Base-by-base conservation (phyloP, 2,797 vertebrate genomes). In the Varecia variegata region DNA sequence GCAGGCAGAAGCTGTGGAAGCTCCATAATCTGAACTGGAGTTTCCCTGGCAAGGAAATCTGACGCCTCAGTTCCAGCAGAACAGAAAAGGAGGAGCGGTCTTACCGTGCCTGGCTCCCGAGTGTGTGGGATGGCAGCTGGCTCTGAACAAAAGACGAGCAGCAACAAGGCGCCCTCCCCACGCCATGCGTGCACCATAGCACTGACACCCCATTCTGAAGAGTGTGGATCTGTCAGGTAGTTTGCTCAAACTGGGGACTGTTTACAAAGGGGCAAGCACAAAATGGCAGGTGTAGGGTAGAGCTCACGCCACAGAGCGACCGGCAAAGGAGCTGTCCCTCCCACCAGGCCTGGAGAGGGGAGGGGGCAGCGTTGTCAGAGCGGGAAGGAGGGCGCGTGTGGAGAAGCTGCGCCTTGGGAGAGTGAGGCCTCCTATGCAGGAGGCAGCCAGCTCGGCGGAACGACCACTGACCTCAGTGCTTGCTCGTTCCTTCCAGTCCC, bases 341-440 rank as follows among this genome's bases (percentile, higher is more conserved):
- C n/a, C 27, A 15, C 30, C 3, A 73, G 38, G 10, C 18, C 23
- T 67, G n/a, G 25, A 38, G 17, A 62, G 3, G 56, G 6, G 21
- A 68, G 32, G 27, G 6, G 2, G 8, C 23, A 17, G 2, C 40
- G 27, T 11, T 45, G 2, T 23, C 25, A 15, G 40, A 32, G 23
- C 0, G 4, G 27, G 23, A 52, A 74, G 32, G 12, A 43, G 3
- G 38, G 15, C 5, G 15, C 1, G 0, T 14, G 21, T 38, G 10
- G 38, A 54, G 23, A 60, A 87, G 18, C 23, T 40, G 13, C 50
- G 32, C 21, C 70, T 40, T 30, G 3, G 15, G 43, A 38, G 30
- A 54, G 5, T 13, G 23, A 1, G 20, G n/a, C 5, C 6, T 25
- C 30, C 50, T 23, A 1, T 18, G 3, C 32, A 13, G 7, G 52